A percentile compares a stretch with the other conserved stretches of the same genome.
These are phyloP conservation scores for Drosophila ohnishii DNA, from an alignment of 1,140 invertebrate species.

Conservation along the genomic window DNA sequence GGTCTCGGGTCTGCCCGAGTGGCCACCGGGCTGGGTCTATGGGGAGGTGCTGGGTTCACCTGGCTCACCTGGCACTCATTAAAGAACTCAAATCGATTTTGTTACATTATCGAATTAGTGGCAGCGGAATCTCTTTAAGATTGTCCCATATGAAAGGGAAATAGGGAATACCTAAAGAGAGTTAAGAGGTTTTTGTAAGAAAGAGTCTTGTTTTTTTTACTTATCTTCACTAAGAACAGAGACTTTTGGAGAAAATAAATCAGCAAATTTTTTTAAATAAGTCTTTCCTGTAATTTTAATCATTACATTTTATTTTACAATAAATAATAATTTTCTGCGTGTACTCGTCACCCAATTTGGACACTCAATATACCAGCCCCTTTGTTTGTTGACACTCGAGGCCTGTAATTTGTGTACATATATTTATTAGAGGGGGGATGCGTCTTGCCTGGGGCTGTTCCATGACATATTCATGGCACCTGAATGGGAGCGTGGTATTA, in stretches of 20 bases:
- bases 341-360: constrained; percentile 9
- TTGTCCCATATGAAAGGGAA: too few species aligned
- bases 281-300: too few species aligned
- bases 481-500: constrained; percentile 34
- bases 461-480: constrained; percentile 49
- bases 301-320: neutral
- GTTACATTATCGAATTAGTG: constrained; percentile 34
- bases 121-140: constrained; percentile 3
- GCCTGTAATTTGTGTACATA: constrained; percentile 57
- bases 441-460: constrained; percentile 6
- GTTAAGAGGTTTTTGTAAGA: neutral
- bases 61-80: constrained; percentile 20
- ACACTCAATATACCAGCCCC: constrained; percentile 8
- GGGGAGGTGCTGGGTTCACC: constrained; percentile 4
- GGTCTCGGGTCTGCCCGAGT: constrained; percentile 4
- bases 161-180: neutral
- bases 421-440: constrained; percentile 37
- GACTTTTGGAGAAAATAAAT: too few species aligned
- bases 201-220: neutral
- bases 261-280: too few species aligned
- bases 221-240: neutral
- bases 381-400: constrained; percentile 38
- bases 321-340: constrained; percentile 2
- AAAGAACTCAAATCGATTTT: constrained; percentile 45
- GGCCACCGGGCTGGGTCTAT: neutral